Evolutionary conservation across 2,888 invertebrate genomes (phyloP).

Genomic region (Diaperis boleti): DNA sequence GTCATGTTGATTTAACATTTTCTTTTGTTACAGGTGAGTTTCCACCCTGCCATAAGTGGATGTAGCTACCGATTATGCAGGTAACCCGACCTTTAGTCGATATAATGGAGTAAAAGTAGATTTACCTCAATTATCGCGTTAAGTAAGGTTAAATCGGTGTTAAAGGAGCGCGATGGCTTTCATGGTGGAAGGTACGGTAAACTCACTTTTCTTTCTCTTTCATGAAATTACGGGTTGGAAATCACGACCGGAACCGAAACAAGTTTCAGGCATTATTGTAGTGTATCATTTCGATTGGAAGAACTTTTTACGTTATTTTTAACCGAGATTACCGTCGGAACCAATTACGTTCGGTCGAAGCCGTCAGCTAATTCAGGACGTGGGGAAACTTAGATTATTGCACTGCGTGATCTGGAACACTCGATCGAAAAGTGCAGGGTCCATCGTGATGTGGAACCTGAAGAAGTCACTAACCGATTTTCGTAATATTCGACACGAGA

Average conservation of each 20-base stretch:
- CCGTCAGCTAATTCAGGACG: background rate
- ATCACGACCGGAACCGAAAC: slow-evolving; percentile 4
- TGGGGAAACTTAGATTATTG: background rate
- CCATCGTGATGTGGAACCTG: too few species aligned
- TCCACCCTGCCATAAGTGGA: slow-evolving; percentile 2
- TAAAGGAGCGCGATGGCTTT: slow-evolving; percentile 4
- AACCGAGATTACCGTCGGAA: slow-evolving; percentile 1
- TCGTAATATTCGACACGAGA: too few species aligned
- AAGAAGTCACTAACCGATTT: too few species aligned
- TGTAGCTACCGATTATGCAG: background rate
- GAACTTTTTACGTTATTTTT: background rate
- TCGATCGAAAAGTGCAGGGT: background rate
- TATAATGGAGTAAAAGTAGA: slow-evolving; percentile 27
- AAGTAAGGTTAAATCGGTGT: slow-evolving; percentile 3
- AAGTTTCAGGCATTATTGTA: slow-evolving; percentile 1
- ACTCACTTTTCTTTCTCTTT: slow-evolving; percentile 1
- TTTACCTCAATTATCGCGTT: slow-evolving; percentile 7
- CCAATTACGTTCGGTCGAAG: slow-evolving; percentile 7
- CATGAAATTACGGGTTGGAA: slow-evolving; percentile 1
- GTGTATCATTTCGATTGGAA: slow-evolving; percentile 1
- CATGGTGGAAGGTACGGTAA: background rate
- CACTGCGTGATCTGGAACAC: too few species aligned
- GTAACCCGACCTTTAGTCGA: slow-evolving; percentile 9
- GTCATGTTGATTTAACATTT: slow-evolving; percentile 1
- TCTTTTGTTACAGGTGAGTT: slow-evolving; percentile 31